phyloP scores from a whole-genome alignment of 1,140 invertebrate species.

The Atta colombica region DNA sequence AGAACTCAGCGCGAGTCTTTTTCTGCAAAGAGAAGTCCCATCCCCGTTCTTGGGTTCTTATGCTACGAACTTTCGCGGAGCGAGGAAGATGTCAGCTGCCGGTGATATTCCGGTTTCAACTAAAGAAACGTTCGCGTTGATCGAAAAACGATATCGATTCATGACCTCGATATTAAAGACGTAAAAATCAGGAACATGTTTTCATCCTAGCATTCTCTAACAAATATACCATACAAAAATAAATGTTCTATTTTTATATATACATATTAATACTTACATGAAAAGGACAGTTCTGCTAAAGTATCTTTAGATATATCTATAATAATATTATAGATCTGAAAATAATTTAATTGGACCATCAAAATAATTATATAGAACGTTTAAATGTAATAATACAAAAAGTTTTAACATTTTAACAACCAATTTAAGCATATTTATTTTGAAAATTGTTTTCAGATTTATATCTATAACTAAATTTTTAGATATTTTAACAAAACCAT shows the following conservation, averaged over 20 bases:
- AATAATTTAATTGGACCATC: too few species aligned
- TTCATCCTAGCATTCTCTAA: conserved; percentile 4
- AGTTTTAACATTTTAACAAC: too few species aligned
- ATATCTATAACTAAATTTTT: too few species aligned
- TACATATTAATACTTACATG: conserved; percentile 9
- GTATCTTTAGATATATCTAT: too few species aligned
- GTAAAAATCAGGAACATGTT: conserved; percentile 3
- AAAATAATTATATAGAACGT: too few species aligned
- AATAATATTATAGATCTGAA: too few species aligned
- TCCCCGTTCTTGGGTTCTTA: conserved; percentile 26
- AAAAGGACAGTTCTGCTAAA: too few species aligned
- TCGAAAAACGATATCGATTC: conserved; percentile 60
- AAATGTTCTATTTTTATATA: not conserved
- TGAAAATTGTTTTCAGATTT: too few species aligned
- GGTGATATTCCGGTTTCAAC: conserved; percentile 49
- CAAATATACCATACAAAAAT: not conserved
- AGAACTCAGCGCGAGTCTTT: conserved; percentile 51
- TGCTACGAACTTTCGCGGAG: conserved; percentile 42
- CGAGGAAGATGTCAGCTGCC: conserved; percentile 51
- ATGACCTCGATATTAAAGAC: not conserved
- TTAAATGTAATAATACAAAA: too few species aligned
- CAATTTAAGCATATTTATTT: too few species aligned
- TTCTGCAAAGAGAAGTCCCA: conserved; percentile 34
- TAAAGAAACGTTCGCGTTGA: conserved; percentile 38
- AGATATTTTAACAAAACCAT: too few species aligned